Conservation (phyloP, 2,888 invertebrate genomes). For the Catocala sponsa region DNA sequence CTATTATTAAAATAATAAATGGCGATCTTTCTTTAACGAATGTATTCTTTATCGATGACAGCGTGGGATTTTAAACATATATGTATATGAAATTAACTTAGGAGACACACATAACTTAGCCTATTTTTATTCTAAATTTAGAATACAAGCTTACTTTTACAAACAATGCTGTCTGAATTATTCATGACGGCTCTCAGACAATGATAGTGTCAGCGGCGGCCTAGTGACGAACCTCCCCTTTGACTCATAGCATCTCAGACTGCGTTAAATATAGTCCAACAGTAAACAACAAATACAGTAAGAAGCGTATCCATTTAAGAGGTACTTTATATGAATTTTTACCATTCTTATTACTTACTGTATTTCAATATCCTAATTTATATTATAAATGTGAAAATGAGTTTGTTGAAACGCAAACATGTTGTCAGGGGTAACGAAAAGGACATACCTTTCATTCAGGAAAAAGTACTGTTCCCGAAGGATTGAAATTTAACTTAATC, state of each 20-base stretch:
- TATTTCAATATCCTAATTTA: too few species aligned
- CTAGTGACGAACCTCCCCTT: slow-evolving; percentile 55
- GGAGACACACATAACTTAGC: slow-evolving; percentile 23
- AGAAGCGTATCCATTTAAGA: not conserved
- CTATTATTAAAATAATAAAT: too few species aligned
- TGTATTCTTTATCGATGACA: not conserved
- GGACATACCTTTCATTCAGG: too few species aligned
- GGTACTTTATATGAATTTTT: not conserved
- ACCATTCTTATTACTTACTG: too few species aligned
- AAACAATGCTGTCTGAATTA: slow-evolving; percentile 64
- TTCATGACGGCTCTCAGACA: slow-evolving; percentile 58
- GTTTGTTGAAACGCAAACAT: too few species aligned
- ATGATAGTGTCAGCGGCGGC: slow-evolving; percentile 52
- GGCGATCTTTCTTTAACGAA: too few species aligned
- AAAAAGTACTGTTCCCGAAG: too few species aligned
- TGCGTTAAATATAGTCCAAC: slow-evolving; percentile 32
- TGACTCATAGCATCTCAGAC: slow-evolving; percentile 32
- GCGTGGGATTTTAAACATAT: slow-evolving; percentile 4
- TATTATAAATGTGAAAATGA: too few species aligned
- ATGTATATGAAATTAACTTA: slow-evolving; percentile 14
- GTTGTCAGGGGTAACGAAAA: too few species aligned
- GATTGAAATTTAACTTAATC: too few species aligned
- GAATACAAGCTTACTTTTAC: slow-evolving; percentile 52
- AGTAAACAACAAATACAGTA: not conserved
- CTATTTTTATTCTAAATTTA: slow-evolving; percentile 41